Conservation (phyloP, 2,888 invertebrate species). For the Parnassius mnemosyne region DNA sequence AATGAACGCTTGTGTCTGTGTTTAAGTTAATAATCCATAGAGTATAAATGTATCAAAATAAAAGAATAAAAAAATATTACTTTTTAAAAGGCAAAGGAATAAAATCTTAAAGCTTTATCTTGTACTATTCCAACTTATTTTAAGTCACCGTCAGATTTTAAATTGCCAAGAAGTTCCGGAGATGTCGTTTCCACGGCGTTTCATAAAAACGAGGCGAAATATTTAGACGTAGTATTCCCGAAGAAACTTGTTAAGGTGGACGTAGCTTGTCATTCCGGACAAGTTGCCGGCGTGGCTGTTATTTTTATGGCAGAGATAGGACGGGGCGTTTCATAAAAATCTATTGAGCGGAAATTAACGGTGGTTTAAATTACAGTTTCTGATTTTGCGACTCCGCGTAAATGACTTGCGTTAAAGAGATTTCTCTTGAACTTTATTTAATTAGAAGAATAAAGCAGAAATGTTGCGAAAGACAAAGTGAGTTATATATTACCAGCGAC, state of each 20-base stretch:
- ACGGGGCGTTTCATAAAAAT: slow-evolving; percentile 26
- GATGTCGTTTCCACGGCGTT: slow-evolving; percentile 12
- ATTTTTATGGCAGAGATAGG: slow-evolving; percentile 23
- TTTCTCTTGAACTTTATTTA: slow-evolving; percentile 18
- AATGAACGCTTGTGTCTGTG: too few species aligned
- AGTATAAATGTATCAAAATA: too few species aligned
- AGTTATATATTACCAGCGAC: too few species aligned
- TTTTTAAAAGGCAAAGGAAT: too few species aligned
- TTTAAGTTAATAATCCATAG: too few species aligned
- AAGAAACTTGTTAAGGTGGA: slow-evolving; percentile 16
- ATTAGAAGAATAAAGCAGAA: slow-evolving; percentile 3
- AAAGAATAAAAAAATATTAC: too few species aligned
- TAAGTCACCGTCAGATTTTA: neutral
- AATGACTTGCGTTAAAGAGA: slow-evolving; percentile 6
- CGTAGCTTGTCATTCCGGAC: slow-evolving; percentile 15
- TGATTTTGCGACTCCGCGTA: slow-evolving; percentile 9
- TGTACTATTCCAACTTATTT: slow-evolving; percentile 2
- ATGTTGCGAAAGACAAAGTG: too few species aligned
- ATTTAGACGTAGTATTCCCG: slow-evolving; percentile 14
- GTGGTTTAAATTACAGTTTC: slow-evolving; percentile 22
- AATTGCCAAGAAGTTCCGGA: slow-evolving; percentile 1
- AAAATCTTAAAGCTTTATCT: too few species aligned
- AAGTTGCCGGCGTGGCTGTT: slow-evolving; percentile 13
- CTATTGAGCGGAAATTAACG: slow-evolving; percentile 28
- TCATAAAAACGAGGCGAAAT: slow-evolving; percentile 18